Evolutionary conservation across 1,140 invertebrate genomes (phyloP).

Genomic region (Latrodectus geometricus): DNA sequence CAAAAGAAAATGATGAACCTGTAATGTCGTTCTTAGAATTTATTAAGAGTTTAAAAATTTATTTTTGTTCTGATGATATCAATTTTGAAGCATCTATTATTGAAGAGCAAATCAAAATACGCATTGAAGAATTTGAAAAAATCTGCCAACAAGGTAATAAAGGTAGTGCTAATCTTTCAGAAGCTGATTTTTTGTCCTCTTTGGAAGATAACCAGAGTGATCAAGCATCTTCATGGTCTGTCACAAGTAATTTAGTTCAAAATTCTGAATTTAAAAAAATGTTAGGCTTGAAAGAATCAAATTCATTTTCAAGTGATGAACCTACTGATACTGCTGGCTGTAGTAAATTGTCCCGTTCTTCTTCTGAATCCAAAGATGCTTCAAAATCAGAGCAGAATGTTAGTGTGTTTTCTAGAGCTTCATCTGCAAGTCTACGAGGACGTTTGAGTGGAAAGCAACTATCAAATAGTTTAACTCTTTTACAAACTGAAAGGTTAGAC

Average conservation of each 20-base stretch:
- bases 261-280: conserved; percentile 47
- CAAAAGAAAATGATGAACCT: conserved; percentile 9
- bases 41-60: conserved; percentile 19
- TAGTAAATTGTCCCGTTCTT: conserved; percentile 45
- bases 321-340: conserved; percentile 1
- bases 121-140: conserved; percentile 34
- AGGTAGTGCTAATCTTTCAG: background rate
- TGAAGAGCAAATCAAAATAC: conserved; percentile 12
- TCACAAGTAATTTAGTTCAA: conserved; percentile 23
- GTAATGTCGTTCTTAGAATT: conserved; percentile 28
- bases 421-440: conserved; percentile 28
- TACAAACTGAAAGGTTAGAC: conserved; percentile 44
- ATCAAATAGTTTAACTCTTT: conserved; percentile 47
- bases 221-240: conserved; percentile 36
- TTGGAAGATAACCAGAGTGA: conserved; percentile 39
- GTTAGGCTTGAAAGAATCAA: conserved; percentile 47
- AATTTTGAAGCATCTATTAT: conserved; percentile 50
- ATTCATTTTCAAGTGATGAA: conserved; percentile 59
- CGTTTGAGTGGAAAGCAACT: conserved; percentile 42
- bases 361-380: conserved; percentile 52
- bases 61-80: conserved; percentile 35
- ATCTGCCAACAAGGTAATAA: conserved; percentile 26
- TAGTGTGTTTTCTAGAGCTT: conserved; percentile 17
- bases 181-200: conserved; percentile 36
- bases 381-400: conserved; percentile 41